Percentiles rank a stretch among this genome's conserved stretches.
Conservation (phyloP, 2,113 vertebrate species). For the Gnathonemus longibarbis region DNA sequence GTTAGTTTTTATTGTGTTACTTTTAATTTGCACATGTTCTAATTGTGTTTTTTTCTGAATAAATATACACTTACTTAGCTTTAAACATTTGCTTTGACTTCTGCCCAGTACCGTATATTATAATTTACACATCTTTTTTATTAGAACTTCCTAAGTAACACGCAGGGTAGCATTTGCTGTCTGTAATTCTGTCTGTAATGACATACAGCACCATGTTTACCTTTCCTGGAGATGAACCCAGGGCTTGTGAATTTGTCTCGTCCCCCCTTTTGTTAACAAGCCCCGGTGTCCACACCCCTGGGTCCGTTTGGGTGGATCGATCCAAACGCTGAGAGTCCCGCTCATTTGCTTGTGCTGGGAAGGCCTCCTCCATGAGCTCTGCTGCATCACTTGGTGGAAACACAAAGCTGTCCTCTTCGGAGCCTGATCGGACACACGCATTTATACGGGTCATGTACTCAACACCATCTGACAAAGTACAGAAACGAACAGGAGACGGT, state of each 20-base stretch:
- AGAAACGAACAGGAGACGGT: not conserved
- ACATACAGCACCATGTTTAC: slow-evolving; percentile 29
- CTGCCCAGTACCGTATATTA: not conserved
- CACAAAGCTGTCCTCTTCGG: slow-evolving; percentile 61
- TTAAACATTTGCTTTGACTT: not conserved
- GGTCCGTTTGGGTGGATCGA: slow-evolving; percentile 61
- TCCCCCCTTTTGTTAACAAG: slow-evolving; percentile 40
- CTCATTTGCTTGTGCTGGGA: slow-evolving; percentile 13
- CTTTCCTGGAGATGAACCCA: slow-evolving; percentile 37
- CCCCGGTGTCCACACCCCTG: slow-evolving; percentile 50
- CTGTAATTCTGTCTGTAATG: not conserved
- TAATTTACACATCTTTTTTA: not conserved
- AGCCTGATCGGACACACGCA: slow-evolving; percentile 42
- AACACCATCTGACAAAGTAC: not conserved
- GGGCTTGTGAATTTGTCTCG: slow-evolving; percentile 31
- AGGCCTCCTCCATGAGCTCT: slow-evolving; percentile 43
- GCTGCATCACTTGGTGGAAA: slow-evolving; percentile 55
- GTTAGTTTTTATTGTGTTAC: not conserved
- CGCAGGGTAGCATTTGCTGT: too few relatives aligned
- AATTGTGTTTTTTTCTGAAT: not conserved
- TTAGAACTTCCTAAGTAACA: not conserved
- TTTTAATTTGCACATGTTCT: not conserved
- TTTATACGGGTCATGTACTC: not conserved
- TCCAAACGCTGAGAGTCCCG: slow-evolving; percentile 35
- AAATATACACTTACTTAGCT: not conserved